Percentiles rank a stretch among this genome's conserved stretches.
phyloP scores from a whole-genome alignment of 2,888 invertebrate genomes.

The Aleiodes alternator region DNA sequence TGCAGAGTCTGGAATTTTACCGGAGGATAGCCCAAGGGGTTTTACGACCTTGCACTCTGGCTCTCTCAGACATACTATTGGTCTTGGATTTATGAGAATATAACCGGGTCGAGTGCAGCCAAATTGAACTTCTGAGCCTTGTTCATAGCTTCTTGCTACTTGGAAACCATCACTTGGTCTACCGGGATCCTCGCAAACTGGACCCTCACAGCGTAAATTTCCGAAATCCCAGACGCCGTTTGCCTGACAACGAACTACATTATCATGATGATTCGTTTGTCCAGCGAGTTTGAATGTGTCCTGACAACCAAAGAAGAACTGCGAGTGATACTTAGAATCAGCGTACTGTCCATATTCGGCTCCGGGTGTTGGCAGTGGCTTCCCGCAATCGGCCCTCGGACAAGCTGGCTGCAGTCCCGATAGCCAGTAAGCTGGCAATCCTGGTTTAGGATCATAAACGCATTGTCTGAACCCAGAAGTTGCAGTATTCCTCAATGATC shows the following conservation, averaged over 20 bases:
- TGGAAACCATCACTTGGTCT: constrained; percentile 95
- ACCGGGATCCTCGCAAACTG: constrained; percentile 97
- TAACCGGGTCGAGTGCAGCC: constrained; percentile 94
- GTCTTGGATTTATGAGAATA: constrained; percentile 92
- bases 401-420: constrained; percentile 91
- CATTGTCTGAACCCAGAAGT: constrained; percentile 94
- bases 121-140: constrained; percentile 93
- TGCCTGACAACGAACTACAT: constrained; percentile 91
- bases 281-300: constrained; percentile 96
- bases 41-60: constrained; percentile 95
- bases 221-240: constrained; percentile 99
- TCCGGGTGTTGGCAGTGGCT: constrained; percentile 93
- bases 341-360: constrained; percentile 93
- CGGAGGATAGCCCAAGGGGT: constrained; percentile 93
- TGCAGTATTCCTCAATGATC: constrained; percentile 86
- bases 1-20: constrained; percentile 94
- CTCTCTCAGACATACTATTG: constrained; percentile 92
- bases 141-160: constrained; percentile 88
- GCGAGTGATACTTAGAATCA: constrained; percentile 94
- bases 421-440: constrained; percentile 92
- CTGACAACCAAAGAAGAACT: constrained; percentile 97
- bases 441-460: constrained; percentile 95
- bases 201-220: constrained; percentile 95
- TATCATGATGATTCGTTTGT: constrained; percentile 93
- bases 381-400: constrained; percentile 93